A percentile compares a stretch with the other conserved stretches of the same genome.
Conservation (phyloP, 2,888 invertebrate genomes). For the Lapara coniferarum region DNA sequence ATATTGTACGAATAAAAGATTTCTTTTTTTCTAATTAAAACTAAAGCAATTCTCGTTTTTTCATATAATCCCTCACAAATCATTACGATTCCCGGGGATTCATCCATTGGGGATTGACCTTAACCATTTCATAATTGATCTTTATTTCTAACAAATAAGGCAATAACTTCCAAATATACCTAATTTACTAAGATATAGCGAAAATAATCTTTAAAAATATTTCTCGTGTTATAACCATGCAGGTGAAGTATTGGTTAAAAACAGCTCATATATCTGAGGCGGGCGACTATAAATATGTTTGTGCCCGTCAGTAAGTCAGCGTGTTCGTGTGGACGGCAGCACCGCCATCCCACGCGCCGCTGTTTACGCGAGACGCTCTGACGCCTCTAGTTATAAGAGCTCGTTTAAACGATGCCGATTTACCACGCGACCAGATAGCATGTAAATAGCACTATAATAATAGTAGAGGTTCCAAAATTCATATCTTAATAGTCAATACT, state of each 20-base stretch:
- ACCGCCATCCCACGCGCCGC: neutral
- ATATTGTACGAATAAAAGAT: too few relatives aligned
- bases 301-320: neutral
- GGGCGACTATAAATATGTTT: neutral
- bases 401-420: too few relatives aligned
- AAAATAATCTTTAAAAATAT: neutral
- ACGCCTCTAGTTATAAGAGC: neutral
- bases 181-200: neutral
- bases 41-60: too few relatives aligned
- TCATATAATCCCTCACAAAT: too few relatives aligned
- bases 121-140: too few relatives aligned
- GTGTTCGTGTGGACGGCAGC: neutral
- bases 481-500: neutral
- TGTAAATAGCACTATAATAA: too few relatives aligned
- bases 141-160: too few relatives aligned
- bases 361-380: neutral
- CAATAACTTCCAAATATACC: neutral
- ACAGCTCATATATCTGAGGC: neutral
- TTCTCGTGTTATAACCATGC: constrained; percentile 1
- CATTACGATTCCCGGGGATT: too few relatives aligned
- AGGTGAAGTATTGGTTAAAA: constrained; percentile 3
- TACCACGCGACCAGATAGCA: too few relatives aligned
- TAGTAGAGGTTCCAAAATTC: too few relatives aligned
- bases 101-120: too few relatives aligned
- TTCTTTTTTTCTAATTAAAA: too few relatives aligned